Evolutionary conservation across 2,113 vertebrate species (phyloP).

Genomic region (Cyprinus carpio): DNA sequence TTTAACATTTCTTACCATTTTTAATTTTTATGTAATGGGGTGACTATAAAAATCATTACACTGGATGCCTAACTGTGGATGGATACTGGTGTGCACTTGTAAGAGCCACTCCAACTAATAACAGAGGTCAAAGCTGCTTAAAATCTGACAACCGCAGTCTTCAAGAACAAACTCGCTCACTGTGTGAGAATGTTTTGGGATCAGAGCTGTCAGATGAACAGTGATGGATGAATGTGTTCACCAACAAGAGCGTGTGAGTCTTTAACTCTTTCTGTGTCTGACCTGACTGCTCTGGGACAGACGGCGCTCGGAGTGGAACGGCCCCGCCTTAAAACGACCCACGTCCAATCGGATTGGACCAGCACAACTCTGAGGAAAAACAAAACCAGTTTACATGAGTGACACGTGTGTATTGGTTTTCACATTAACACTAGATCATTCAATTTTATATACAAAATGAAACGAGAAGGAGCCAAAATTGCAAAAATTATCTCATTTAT

Average conservation of each 20-base stretch:
- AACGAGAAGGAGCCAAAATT: neutral
- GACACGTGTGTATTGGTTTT: neutral
- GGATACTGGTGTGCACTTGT: neutral
- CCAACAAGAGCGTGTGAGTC: neutral
- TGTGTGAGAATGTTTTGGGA: neutral
- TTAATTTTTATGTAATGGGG: too few species aligned
- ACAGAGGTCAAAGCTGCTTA: neutral
- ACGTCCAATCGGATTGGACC: conserved; percentile 90
- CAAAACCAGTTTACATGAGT: neutral
- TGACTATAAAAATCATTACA: too few species aligned
- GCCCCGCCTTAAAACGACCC: conserved; percentile 89
- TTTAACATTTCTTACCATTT: too few species aligned
- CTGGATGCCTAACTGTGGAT: too few species aligned
- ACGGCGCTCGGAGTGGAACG: conserved; percentile 91
- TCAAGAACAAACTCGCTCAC: neutral
- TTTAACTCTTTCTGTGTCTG: conserved; percentile 22
- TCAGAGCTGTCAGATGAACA: neutral
- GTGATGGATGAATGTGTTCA: neutral
- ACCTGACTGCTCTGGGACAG: conserved; percentile 92
- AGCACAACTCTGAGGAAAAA: conserved; percentile 81
- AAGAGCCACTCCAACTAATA: neutral
- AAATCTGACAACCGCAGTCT: neutral
- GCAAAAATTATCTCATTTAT: too few species aligned
- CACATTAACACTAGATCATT: too few species aligned
- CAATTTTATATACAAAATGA: too few species aligned